phyloP scores from a whole-genome alignment of 2,113 vertebrate genomes.

The Thinocorus orbignyianus region DNA sequence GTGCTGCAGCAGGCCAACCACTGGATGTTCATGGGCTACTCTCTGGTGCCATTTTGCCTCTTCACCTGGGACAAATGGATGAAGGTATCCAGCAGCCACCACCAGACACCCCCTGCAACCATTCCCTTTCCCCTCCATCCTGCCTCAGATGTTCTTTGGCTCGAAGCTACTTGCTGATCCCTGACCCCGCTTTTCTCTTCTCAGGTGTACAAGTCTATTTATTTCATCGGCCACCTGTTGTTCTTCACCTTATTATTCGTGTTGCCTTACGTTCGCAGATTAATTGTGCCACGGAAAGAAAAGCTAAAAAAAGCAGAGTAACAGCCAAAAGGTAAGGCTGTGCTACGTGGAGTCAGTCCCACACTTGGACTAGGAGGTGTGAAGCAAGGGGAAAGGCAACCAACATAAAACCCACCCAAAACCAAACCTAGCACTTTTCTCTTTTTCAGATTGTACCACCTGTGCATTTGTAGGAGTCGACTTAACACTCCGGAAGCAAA shows the following conservation, averaged over 20 bases:
- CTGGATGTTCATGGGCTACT: slow-evolving; percentile 97
- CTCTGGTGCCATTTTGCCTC: slow-evolving; percentile 92
- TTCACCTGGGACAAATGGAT: slow-evolving; percentile 97
- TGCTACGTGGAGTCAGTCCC: rapidly evolving
- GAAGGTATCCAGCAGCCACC: slow-evolving; percentile 76
- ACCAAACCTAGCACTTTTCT: neutral
- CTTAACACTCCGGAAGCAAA: slow-evolving; percentile 47
- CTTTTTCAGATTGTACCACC: slow-evolving; percentile 70
- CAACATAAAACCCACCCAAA: rapidly evolving
- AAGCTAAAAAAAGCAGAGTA: slow-evolving; percentile 79
- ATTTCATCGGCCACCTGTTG: slow-evolving; percentile 89
- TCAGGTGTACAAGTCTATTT: slow-evolving; percentile 92
- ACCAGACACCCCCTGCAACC: neutral
- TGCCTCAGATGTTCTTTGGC: neutral
- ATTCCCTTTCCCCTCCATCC: neutral
- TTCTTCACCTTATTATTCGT: slow-evolving; percentile 81
- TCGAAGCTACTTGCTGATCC: neutral
- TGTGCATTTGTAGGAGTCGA: slow-evolving; percentile 63
- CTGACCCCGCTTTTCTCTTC: neutral
- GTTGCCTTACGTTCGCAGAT: slow-evolving; percentile 86
- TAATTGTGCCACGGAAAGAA: slow-evolving; percentile 86
- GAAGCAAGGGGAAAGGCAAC: neutral
- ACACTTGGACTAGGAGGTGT: too few species aligned
- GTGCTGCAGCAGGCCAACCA: slow-evolving; percentile 88
- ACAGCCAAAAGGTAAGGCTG: slow-evolving; percentile 61